Evolutionary conservation across 2,113 vertebrate species (phyloP), one percentile per base, ranked within the genome.

Genomic region (Sinosuthora webbiana): DNA sequence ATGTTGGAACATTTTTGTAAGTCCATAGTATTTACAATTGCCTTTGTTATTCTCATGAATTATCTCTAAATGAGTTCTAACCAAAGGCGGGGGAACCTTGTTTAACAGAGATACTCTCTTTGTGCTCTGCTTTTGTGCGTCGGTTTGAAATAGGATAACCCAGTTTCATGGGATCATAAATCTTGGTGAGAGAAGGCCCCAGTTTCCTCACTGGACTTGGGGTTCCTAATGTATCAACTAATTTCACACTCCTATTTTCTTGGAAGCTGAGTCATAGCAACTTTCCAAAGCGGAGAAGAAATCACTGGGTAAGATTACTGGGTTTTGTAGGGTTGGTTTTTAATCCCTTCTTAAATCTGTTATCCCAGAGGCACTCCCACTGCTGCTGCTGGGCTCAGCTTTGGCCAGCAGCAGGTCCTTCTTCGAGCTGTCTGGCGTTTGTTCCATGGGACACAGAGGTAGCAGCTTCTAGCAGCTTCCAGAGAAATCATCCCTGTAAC

Each of bases 401-500:
- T 60, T 53, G 50, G 9, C 20, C 47, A 68, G 33, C 4, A 13
- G 4, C 6, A 3, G 17, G 6, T 47, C 37, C 0, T 1, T n/a
- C 47, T 64, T 42, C 30, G 30, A 76, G 30, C 25, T n/a, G 8
- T 15, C 33, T 77, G 37, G 45, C 14, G 15, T 33, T 53, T 27
- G 5, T 19, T 60, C 27, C 15, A 2, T 33, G 33, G 15, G 27
- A 37, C 31, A 59, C 9, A 59, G 44, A 57, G 7, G 16, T 21
- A 49, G 8, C 6, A 57, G 4, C 30, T 67, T 30, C 52, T 21
- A 9, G 24, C 20, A 67, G 8, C 21, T 52, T 68, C 53, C 45
- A 42, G 15, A 28, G 18, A 33, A 77, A 52, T 15, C 12, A 28
- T 27, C 15, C 8, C 14, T 39, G 31, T 52, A 45, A 18, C 7